A percentile compares a stretch with the other conserved stretches of the same genome.
Conservation (phyloP, 1,140 invertebrate species). For the Babylonia areolata region DNA sequence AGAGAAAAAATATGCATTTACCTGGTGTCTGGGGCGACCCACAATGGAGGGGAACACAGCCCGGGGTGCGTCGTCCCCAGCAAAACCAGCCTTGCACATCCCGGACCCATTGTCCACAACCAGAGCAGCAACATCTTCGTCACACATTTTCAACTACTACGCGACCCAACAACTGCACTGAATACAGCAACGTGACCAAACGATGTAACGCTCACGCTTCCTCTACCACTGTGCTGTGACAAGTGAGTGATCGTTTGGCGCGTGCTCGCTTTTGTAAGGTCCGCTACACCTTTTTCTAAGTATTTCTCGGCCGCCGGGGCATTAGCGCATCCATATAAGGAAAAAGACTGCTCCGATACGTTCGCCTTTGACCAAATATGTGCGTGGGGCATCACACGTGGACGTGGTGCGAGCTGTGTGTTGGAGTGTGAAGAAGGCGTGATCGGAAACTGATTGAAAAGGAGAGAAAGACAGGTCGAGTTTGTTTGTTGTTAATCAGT, state of each 20-base stretch:
- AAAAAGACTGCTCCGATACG: background rate
- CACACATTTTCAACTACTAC: constrained; percentile 19
- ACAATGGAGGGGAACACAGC: constrained; percentile 80
- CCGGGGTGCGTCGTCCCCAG: constrained; percentile 88
- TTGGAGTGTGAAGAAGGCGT: background rate
- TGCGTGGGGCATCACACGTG: background rate
- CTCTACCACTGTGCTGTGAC: background rate
- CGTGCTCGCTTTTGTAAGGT: background rate
- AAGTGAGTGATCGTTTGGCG: background rate
- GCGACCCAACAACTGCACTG: no score
- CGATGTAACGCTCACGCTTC: background rate
- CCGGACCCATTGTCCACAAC: constrained; percentile 83
- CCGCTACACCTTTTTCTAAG: background rate
- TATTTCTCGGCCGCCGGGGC: background rate
- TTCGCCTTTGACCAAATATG: background rate
- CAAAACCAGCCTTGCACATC: constrained; percentile 88
- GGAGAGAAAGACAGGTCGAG: background rate
- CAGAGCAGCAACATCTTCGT: constrained; percentile 87
- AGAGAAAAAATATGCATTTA: background rate
- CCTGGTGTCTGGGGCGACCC: constrained; percentile 81
- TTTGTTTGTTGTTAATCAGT: background rate
- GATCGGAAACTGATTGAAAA: constrained; percentile 5
- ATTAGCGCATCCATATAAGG: background rate
- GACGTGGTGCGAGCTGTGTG: background rate
- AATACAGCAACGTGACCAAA: no score